Evolutionary conservation across 1,140 invertebrate genomes (phyloP).

Genomic region (Trypoxylus dichotomus): DNA sequence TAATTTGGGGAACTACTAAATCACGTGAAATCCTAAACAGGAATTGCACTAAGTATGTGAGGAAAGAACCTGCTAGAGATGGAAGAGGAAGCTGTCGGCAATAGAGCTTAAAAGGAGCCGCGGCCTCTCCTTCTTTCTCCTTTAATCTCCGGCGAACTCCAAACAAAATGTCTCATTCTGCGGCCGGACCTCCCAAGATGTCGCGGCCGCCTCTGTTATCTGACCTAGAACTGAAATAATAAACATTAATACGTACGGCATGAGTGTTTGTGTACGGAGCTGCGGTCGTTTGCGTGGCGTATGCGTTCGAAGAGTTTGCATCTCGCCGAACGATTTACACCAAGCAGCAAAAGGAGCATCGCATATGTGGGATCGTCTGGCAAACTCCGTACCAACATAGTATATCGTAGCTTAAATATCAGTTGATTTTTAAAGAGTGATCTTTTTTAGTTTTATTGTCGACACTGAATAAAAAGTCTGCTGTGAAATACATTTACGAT

Average conservation of each 20-base stretch:
- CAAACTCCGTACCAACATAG: background rate
- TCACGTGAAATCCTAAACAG: too few species aligned
- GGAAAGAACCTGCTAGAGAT: too few species aligned
- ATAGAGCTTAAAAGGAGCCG: too few species aligned
- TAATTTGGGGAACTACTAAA: too few species aligned
- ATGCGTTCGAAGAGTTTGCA: background rate
- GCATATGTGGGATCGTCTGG: background rate
- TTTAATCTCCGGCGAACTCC: slow-evolving; percentile 40
- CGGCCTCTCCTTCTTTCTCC: background rate
- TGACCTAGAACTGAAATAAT: slow-evolving; percentile 26
- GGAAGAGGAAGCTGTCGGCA: too few species aligned
- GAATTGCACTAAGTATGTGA: too few species aligned
- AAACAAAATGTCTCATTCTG: slow-evolving; percentile 44
- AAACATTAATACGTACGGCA: slow-evolving; percentile 4
- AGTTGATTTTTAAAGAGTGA: background rate
- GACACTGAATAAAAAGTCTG: background rate
- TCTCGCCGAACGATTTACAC: background rate
- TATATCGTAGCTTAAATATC: background rate
- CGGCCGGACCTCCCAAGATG: slow-evolving; percentile 41
- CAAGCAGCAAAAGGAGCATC: background rate
- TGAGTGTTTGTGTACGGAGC: background rate
- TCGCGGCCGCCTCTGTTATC: slow-evolving; percentile 38
- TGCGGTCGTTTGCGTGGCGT: background rate
- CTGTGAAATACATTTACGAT: background rate
- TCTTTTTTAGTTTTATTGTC: background rate